These are phyloP conservation scores for Lasiommata megera DNA, from an alignment of 2,888 invertebrate genomes.

Conservation along the genomic window DNA sequence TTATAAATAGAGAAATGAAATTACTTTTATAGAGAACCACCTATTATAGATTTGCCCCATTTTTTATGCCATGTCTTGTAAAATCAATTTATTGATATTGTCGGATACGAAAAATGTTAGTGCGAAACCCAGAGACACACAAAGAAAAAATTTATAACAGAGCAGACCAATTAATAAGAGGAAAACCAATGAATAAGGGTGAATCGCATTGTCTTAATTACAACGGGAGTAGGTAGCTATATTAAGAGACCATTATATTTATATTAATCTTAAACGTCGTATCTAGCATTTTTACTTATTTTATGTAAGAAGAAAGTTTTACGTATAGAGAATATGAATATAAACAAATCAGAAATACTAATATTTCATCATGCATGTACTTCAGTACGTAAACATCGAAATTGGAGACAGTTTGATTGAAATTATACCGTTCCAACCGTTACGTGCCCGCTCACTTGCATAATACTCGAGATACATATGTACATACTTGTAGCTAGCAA, in stretches of 20 bases:
- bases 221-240: background rate
- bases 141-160: background rate
- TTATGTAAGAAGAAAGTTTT: no score
- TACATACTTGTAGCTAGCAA: slow-evolving; percentile 14
- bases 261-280: background rate
- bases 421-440: slow-evolving; percentile 24
- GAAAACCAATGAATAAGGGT: background rate
- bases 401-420: slow-evolving; percentile 9
- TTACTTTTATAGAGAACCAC: no score
- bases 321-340: no score
- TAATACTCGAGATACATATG: slow-evolving; percentile 31
- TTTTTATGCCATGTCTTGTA: no score
- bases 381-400: background rate
- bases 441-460: slow-evolving; percentile 31
- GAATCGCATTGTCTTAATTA: slow-evolving; percentile 1
- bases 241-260: background rate
- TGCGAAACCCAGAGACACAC: no score
- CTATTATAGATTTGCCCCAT: no score
- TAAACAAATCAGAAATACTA: background rate
- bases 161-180: background rate
- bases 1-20: no score
- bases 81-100: background rate
- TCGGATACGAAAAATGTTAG: background rate
- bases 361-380: background rate
- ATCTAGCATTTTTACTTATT: no score